phyloP scores from a whole-genome alignment of 2,888 invertebrate genomes.

The Prosopocoilus inquinatus region DNA sequence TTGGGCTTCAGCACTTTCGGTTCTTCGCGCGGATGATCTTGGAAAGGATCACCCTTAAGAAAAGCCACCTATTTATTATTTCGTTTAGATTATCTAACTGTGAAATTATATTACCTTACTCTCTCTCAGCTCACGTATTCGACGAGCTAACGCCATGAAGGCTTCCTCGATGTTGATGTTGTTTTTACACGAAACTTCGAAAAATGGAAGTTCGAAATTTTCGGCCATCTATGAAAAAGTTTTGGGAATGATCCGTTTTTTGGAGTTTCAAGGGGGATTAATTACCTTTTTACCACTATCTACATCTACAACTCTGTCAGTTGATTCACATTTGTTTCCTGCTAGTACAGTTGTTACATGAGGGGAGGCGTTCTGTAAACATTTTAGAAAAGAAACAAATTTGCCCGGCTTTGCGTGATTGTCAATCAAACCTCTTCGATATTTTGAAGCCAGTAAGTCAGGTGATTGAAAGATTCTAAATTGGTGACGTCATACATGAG shows the following conservation, averaged over 20 bases:
- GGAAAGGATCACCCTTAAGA: constrained; percentile 36
- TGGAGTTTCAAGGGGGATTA: background rate
- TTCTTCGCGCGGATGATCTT: constrained; percentile 34
- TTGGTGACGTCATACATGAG: constrained; percentile 90
- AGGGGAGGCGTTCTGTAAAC: constrained; percentile 75
- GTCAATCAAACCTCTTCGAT: constrained; percentile 72
- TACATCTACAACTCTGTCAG: constrained; percentile 73
- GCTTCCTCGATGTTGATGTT: constrained; percentile 83
- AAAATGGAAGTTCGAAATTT: constrained; percentile 84
- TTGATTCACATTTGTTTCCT: constrained; percentile 81
- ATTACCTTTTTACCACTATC: constrained; percentile 78
- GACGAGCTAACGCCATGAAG: constrained; percentile 76
- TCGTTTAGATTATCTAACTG: no score
- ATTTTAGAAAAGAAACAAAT: background rate
- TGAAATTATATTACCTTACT: constrained; percentile 20
- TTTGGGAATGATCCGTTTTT: background rate
- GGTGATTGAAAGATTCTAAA: constrained; percentile 84
- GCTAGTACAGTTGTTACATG: constrained; percentile 83
- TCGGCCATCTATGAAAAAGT: constrained; percentile 68
- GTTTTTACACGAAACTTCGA: constrained; percentile 84
- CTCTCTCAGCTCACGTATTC: constrained; percentile 64
- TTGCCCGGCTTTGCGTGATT: background rate
- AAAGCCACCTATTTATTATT: no score
- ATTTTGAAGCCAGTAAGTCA: constrained; percentile 87
- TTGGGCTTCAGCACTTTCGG: constrained; percentile 34